A percentile compares a stretch with the other conserved stretches of the same genome.
Conservation (phyloP, 1,140 invertebrate genomes). For the Trachelipus rathkii region DNA sequence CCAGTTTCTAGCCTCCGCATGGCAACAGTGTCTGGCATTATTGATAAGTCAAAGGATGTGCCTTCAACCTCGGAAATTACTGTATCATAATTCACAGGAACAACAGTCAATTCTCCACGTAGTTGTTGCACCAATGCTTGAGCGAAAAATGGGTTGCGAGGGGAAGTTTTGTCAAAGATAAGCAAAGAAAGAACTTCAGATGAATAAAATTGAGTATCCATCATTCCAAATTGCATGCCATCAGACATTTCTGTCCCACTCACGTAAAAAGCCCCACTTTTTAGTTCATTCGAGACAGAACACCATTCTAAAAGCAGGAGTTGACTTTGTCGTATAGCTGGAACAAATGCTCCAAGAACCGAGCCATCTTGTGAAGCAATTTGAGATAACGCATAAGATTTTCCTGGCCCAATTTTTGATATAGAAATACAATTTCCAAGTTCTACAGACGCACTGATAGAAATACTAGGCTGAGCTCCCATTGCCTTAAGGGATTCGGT, state of each 20-base stretch:
- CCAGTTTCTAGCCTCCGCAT: conserved; percentile 51
- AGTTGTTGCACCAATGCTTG: conserved; percentile 31
- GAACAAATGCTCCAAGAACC: conserved; percentile 41
- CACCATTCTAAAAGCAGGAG: conserved; percentile 35
- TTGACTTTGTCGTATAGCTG: conserved; percentile 23
- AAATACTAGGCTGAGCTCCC: conserved; percentile 65
- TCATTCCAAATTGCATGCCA: background rate
- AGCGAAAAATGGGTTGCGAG: conserved; percentile 34
- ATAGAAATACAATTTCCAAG: conserved; percentile 31
- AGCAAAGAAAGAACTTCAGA: conserved; percentile 70
- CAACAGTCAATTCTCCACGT: conserved; percentile 25
- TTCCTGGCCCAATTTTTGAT: conserved; percentile 17
- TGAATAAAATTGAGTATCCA: conserved; percentile 78
- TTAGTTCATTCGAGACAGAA: conserved; percentile 48
- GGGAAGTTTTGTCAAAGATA: conserved; percentile 50
- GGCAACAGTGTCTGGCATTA: conserved; percentile 46
- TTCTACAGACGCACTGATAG: conserved; percentile 60
- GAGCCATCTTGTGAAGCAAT: conserved; percentile 38
- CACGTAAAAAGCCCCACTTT: background rate
- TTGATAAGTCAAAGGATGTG: conserved; percentile 46
- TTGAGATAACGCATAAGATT: conserved; percentile 27
- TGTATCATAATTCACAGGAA: conserved; percentile 26
- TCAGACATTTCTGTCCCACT: background rate
- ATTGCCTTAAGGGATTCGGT: conserved; percentile 63
- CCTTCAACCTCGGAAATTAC: conserved; percentile 34